A percentile compares a stretch with the other conserved stretches of the same genome.
These are phyloP conservation scores for Vimba vimba DNA, from an alignment of 2,113 vertebrate genomes.

Conservation along the genomic window DNA sequence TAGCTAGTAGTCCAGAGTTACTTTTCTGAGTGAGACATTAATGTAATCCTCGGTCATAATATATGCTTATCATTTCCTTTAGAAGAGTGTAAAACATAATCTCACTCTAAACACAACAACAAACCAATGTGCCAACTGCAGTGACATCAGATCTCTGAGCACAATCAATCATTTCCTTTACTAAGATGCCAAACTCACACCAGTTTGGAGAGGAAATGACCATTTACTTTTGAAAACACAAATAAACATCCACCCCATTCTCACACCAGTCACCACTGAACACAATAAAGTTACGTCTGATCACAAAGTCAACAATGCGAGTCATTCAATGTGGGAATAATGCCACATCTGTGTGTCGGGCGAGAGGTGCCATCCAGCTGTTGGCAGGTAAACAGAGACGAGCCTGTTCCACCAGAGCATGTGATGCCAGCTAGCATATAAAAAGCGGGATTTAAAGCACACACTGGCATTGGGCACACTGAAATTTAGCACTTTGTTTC, in stretches of 20 bases:
- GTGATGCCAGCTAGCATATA: constrained; percentile 70
- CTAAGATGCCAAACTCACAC: background rate
- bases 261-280: constrained; percentile 57
- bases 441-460: constrained; percentile 47
- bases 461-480: constrained; percentile 28
- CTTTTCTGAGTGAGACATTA: background rate
- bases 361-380: constrained; percentile 66
- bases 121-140: background rate
- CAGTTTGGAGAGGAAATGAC: constrained; percentile 18
- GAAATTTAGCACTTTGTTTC: constrained; percentile 14
- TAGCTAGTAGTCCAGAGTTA: background rate
- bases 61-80: background rate
- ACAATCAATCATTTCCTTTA: constrained; percentile 20
- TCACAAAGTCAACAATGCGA: constrained; percentile 63
- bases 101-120: constrained; percentile 4
- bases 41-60: background rate
- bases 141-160: constrained; percentile 27
- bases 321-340: constrained; percentile 70
- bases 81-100: background rate
- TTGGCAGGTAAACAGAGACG: constrained; percentile 70
- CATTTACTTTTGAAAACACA: constrained; percentile 10
- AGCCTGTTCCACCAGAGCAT: constrained; percentile 67
- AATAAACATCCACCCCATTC: constrained; percentile 31
- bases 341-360: constrained; percentile 64
- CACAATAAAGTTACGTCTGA: constrained; percentile 70